Evolutionary conservation across 2,113 vertebrate genomes (phyloP).

Genomic region (Oreochromis spilurus): DNA sequence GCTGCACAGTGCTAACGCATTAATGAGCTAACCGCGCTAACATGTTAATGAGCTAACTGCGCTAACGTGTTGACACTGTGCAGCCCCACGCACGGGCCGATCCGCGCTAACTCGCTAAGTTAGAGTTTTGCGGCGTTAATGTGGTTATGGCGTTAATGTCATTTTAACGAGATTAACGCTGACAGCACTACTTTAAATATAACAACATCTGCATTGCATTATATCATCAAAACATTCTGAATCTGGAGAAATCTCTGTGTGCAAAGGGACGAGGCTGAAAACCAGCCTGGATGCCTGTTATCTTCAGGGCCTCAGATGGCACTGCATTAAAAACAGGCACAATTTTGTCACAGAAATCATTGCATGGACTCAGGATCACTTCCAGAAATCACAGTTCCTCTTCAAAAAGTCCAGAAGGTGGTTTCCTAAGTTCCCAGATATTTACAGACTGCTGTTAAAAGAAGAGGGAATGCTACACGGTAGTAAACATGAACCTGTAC

Average conservation of each 20-base stretch:
- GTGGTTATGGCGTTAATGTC: not conserved
- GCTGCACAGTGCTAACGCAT: not conserved
- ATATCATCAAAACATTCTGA: not conserved
- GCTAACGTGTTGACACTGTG: not conserved
- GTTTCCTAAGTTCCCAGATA: not conserved
- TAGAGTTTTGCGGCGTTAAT: not conserved
- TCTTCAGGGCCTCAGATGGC: not conserved
- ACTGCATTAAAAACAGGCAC: not conserved
- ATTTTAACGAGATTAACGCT: rapidly evolving
- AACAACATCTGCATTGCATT: not conserved
- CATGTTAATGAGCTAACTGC: too few relatives aligned
- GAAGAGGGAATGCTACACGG: not conserved
- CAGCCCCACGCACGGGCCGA: rapidly evolving
- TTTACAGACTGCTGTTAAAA: not conserved
- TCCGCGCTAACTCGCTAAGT: not conserved
- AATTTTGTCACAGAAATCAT: not conserved
- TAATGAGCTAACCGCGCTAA: not conserved
- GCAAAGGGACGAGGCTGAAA: not conserved
- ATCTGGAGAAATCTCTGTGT: not conserved
- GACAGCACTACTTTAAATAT: not conserved
- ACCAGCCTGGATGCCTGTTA: not conserved
- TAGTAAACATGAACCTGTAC: not conserved
- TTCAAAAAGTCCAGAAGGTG: not conserved
- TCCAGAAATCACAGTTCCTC: not conserved
- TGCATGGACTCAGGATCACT: not conserved